Evolutionary conservation across 64 coral and sea anemone genomes (phyloP), one percentile per base, ranked within the genome.

Genomic region (Porites australiensis): DNA sequence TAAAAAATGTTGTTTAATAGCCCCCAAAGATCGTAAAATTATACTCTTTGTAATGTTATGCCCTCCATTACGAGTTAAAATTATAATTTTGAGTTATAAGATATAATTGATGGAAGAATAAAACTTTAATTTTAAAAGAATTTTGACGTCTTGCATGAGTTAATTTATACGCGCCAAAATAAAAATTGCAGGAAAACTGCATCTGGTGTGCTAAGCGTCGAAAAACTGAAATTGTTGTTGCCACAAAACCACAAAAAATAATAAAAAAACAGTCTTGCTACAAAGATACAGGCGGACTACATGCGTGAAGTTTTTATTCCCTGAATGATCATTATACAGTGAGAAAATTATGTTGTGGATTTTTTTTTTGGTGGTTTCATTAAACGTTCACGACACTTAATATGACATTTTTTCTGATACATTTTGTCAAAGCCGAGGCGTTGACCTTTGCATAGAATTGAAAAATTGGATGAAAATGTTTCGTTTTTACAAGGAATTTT

Each of bases 131-230:
- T 75, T 50, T 15, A 84, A 84, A 64, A 45, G 45, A 12, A 84
- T 68, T 84, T 84, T 49, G 44, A 84, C 19, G 16, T 50, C 51
- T 16, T 47, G 13, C 44, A 66, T 49, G 61, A 84, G 49, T 68
- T 84, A 68, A 84, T 84, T 65, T 46, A 64, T 50, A 49, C 7
- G 63, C 48, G 79, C 60, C 27, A 65, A 82, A 82, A 9, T 10
- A 43, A 45, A 46, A n/a, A 52, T 10, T 84, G 2, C 73, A 19
- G 20, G 3, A 43, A 44, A 13, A 5, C 18, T 18, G 68, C 81
- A 84, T 84, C 81, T 84, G 81, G 81, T 68, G 44, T 68, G 64
- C 81, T 67, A 21, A 84, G 81, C 44, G 19, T 46, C 62, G 13
- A 2, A 66, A 19, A 67, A 18, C 18, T 68, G 47, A 64, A 48